Base-by-base conservation (phyloP, 2,888 invertebrate genomes). In the Malthinus flaveolus region DNA sequence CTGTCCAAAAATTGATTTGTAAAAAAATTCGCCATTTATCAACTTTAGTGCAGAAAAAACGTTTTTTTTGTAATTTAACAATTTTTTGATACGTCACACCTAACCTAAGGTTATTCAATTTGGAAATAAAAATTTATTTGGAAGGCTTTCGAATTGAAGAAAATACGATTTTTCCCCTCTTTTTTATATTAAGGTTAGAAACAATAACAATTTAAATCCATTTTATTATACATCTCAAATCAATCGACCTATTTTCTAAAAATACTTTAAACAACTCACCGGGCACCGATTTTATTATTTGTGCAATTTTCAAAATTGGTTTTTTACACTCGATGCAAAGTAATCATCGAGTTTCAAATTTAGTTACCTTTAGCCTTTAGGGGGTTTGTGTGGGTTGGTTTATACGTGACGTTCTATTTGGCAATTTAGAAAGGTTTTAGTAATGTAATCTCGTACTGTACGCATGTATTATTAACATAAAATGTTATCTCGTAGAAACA, bases 351-450 rank as follows among this genome's bases (percentile, higher is more conserved):
- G 15, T 11, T 42, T 42, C 2, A 42, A 42, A 42, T 6, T 13
- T n/a, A 3, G 15, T 23, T 42, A 15, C 39, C 39, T 42, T n/a
- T 23, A 23, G n/a, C 39, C 39, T 42, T n/a, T 23, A 23, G n/a
- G 39, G 15, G 13, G 15, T 10, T 15, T n/a, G 13, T n/a, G 13
- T 15, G n/a, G n/a, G 9, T 15, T 39, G 39, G 39, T 39, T 39
- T 15, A 23, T 23, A 23, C n/a, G 3, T 13, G 13, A 9, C 13
- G 15, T 42, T 42, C 15, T 15, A 42, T 42, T 23, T 42, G 15
- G 39, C n/a, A 42, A 9, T 42, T 42, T 42, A 42, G n/a, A 13
- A 42, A 42, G 13, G 39, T 42, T 42, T 15, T 23, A n/a, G 15
- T 15, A 42, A 15, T 15, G 7, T n/a, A 42, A 42, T 42, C n/a